Base-by-base conservation (phyloP, 2,888 invertebrate genomes). In the Caenorhabditis sp. region DNA sequence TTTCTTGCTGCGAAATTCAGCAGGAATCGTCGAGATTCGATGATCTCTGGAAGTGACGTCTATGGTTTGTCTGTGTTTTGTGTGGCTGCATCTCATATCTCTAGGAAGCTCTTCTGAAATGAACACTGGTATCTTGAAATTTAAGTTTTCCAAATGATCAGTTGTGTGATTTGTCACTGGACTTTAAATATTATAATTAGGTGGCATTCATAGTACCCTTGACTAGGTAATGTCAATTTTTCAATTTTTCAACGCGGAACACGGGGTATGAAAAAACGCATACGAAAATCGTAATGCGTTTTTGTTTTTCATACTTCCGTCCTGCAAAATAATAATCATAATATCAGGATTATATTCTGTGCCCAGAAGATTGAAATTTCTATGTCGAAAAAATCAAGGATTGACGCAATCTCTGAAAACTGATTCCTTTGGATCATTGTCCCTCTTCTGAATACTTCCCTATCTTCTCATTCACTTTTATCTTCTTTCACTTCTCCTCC, bases 1-100 rank as follows among this genome's bases (percentile, higher is more conserved):
- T 61, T 66, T 35, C 35, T 28, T 28, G n/a, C n/a, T 26, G 14
- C 31, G 35, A 49, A 49, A 58, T 8, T 8, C 31, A 2, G 28
- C 3, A 31, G 28, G 31, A 47, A 6, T 19, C 19, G 47, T 47
- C 10, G 44, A 63, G 63, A 63, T 63, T 63, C 4, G 12, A 44
- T 66, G 66, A 49, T 66, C 66, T 49, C 49, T 66, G 66, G 14
- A 49, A 49, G 8, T 66, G 49, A 66, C 66, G 66, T 66, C 35
- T 66, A 19, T 66, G 51, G 19, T 66, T 66, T 24, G 28, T 66
- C 8, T 35, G 44, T 26, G n/a, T 47, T 41, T 63, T 12, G 8
- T 35, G 8, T n/a, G 24, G 38, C 28, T 31, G n/a, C 54, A 12
- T 3, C 49, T 54, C 22, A 19, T 66, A 66, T 49, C 12, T 49